Conservation (phyloP, 2,888 invertebrate genomes). For the Acronicta psi region DNA sequence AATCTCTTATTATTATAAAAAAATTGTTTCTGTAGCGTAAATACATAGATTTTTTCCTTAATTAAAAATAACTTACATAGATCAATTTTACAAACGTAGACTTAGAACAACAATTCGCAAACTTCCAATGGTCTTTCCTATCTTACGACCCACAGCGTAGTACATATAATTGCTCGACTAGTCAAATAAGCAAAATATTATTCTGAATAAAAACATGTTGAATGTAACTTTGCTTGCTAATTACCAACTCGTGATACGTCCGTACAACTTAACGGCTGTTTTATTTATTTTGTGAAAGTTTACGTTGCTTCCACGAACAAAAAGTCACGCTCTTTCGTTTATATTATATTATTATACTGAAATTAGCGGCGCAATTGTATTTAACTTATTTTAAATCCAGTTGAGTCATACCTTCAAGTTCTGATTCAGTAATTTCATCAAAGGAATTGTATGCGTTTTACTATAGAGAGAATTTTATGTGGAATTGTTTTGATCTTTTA, state of each 20-base stretch:
- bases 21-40: no score
- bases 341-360: constrained; percentile 32
- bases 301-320: constrained; percentile 22
- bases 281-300: constrained; percentile 44
- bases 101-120: no score
- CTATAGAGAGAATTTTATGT: constrained; percentile 13
- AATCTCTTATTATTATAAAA: no score
- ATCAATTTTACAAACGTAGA: no score
- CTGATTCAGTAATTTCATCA: constrained; percentile 33
- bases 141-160: no score
- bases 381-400: constrained; percentile 20
- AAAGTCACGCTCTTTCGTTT: constrained; percentile 24
- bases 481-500: constrained; percentile 36
- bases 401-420: constrained; percentile 21
- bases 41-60: no score
- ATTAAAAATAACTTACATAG: no score
- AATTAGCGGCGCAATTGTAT: constrained; percentile 23
- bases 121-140: no score
- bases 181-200: constrained; percentile 26
- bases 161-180: no score
- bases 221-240: constrained; percentile 36
- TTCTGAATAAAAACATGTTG: constrained; percentile 19
- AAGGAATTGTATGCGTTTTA: constrained; percentile 31
- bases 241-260: constrained; percentile 22
- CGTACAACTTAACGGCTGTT: constrained; percentile 35